Percentiles rank a stretch among this genome's conserved stretches.
Evolutionary conservation across 2,113 vertebrate genomes (phyloP).

Genomic region (Rousettus leschenaultii): DNA sequence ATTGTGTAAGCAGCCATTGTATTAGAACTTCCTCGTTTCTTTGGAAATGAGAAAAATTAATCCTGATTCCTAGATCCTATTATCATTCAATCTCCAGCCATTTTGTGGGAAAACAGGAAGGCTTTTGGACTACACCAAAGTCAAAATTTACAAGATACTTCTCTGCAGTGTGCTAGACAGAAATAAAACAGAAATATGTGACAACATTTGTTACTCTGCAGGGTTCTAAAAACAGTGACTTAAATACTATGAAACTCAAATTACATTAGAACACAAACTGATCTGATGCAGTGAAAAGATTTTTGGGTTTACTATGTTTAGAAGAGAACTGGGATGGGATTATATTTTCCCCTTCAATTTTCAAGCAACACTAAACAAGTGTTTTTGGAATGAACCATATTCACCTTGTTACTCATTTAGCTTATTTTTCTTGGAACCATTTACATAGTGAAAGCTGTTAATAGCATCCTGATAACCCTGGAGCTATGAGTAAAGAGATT

Average conservation of each 20-base stretch:
- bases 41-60: neutral
- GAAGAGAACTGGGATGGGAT: neutral
- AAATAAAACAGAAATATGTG: conserved; percentile 18
- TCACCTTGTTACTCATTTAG: conserved; percentile 45
- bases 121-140: neutral
- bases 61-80: neutral
- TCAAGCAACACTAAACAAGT: conserved; percentile 49
- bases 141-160: neutral
- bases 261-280: conserved; percentile 28
- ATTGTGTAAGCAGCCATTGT: neutral
- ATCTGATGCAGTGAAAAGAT: conserved; percentile 10
- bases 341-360: conserved; percentile 44
- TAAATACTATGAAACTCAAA: neutral
- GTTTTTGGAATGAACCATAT: conserved; percentile 53
- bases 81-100: neutral
- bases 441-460: conserved; percentile 63
- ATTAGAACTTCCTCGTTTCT: neutral
- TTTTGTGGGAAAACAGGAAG: neutral
- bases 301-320: conserved; percentile 16
- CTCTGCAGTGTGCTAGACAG: neutral
- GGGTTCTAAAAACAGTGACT: neutral
- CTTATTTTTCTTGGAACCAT: conserved; percentile 63
- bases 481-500: conserved; percentile 49
- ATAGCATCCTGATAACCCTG: conserved; percentile 60
- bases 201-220: neutral